Base-by-base conservation (phyloP, 2,113 vertebrate species). In the Zosterops pallidus region DNA sequence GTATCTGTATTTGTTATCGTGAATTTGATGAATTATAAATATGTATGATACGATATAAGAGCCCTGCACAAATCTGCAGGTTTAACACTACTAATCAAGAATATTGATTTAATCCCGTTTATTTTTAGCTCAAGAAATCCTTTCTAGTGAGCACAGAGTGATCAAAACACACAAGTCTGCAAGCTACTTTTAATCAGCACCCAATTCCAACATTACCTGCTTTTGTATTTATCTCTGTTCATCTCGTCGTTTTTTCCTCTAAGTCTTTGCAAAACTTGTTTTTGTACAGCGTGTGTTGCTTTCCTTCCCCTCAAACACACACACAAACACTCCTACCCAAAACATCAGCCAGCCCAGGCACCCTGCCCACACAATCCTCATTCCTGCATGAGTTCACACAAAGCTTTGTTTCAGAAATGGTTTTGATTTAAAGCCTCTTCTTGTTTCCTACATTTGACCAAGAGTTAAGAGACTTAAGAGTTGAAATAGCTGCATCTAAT, bases 311-410 rank as follows among this genome's bases (percentile, higher is more conserved):
- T 56, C 75, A 52, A 53, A 49, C 0, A 2, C 44, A 19, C 50
- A 41, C 37, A 63, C 52, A 76, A 86, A 74, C 44, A 29, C 91
- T 85, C 21, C 62, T 59, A 24, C n/a, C 47, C 83, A 21, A 15
- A 72, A 63, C n/a, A 28, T 24, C 2, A 12, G 49, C 44, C 3
- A 3, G 89, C 41, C 49, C 70, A 90, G 63, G 89, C 85, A 50
- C 60, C 46, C 91, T 69, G 91, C 89, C 96, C 83, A 92, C 92
- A 70, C 75, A 86, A 11, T n/a, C 71, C 75, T 94, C 79, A 69
- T 74, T 94, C 71, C 76, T 90, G 50, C 24, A 11, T 7, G 52
- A 90, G 44, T 80, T 92, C 86, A 88, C 67, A 83, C 2, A 0
- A 56, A 77, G 55, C 67, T 86, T 92, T 72, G 41, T 83, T 95